These are phyloP conservation scores for Gracilinanus agilis DNA, from an alignment of 2,113 vertebrate genomes.

Conservation along the genomic window DNA sequence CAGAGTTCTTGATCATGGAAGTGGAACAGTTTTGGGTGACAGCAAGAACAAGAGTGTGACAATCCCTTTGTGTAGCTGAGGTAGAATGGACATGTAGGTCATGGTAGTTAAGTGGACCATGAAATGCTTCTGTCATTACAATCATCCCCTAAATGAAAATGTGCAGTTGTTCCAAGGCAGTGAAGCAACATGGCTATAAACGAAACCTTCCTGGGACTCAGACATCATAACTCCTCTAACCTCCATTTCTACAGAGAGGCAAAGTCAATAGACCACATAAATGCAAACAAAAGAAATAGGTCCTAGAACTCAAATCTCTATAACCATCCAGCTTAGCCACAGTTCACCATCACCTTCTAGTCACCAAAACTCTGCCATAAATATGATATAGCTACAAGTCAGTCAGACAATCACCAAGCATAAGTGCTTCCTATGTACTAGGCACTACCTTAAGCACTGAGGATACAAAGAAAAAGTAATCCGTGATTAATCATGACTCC, in stretches of 20 bases:
- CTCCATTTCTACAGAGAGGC: background rate
- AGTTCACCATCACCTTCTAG: background rate
- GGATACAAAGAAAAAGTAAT: background rate
- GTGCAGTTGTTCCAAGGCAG: background rate
- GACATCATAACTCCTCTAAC: background rate
- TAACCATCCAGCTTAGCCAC: background rate
- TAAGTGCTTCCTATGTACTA: background rate
- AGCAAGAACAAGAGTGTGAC: background rate
- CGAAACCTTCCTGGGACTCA: background rate
- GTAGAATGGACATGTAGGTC: background rate
- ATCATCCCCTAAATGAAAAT: background rate
- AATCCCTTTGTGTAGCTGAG: background rate
- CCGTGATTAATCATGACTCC: background rate
- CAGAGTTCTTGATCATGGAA: background rate
- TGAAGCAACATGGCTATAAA: background rate
- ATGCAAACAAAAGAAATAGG: background rate
- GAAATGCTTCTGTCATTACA: slow-evolving; percentile 1
- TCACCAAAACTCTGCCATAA: background rate
- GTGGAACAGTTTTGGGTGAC: background rate
- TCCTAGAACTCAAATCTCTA: background rate
- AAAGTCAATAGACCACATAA: background rate
- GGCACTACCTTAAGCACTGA: background rate
- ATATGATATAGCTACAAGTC: background rate
- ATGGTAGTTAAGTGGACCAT: background rate
- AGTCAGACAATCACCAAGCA: background rate